Percentiles rank a stretch among this genome's conserved stretches.
Evolutionary conservation across 2,113 vertebrate genomes (phyloP).

Genomic region (Monarcha castaneiventris): DNA sequence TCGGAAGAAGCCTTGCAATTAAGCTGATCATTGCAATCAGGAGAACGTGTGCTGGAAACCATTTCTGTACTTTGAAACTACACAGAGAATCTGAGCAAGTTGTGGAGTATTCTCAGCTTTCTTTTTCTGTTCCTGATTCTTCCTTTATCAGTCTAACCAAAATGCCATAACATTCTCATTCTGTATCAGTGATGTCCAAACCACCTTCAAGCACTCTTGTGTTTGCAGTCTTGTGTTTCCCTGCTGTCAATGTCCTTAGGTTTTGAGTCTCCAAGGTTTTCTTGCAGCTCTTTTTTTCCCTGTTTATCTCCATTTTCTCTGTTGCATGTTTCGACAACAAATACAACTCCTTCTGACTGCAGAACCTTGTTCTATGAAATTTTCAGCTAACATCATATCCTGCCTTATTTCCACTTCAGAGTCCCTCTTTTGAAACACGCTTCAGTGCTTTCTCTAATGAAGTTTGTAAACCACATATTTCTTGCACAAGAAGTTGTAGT

Average conservation of each 20-base stretch:
- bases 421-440: not conserved
- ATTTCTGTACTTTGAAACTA: not conserved
- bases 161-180: not conserved
- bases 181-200: not conserved
- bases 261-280: not conserved
- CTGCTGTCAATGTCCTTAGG: not conserved
- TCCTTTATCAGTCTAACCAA: not conserved
- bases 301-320: not conserved
- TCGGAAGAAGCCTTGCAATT: not conserved
- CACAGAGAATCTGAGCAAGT: not conserved
- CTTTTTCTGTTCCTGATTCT: not conserved
- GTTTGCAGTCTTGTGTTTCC: not conserved
- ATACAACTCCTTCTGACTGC: not conserved
- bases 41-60: not conserved
- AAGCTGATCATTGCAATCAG: not conserved
- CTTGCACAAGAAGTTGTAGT: not conserved
- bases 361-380: not conserved
- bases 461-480: not conserved
- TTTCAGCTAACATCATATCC: not conserved
- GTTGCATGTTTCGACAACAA: not conserved
- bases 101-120: not conserved
- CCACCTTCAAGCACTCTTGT: not conserved
- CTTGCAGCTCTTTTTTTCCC: not conserved
- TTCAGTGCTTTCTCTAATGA: not conserved
- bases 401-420: not conserved